Evolutionary conservation across 2,888 invertebrate genomes (phyloP).

Genomic region (Lagria hirta): DNA sequence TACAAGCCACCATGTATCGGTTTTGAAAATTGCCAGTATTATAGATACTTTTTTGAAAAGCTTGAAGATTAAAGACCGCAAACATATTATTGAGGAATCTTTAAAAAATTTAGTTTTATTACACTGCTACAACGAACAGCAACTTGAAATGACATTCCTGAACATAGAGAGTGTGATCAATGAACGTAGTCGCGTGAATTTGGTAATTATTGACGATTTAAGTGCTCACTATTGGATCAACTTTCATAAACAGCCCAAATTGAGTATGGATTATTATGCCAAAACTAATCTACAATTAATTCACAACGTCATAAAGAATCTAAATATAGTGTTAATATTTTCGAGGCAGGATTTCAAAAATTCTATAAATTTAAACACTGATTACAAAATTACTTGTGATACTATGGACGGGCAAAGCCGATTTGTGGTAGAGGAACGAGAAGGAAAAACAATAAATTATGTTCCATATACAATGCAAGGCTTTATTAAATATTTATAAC

Average conservation of each 20-base stretch:
- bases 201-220: slow-evolving; percentile 41
- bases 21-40: slow-evolving; percentile 40
- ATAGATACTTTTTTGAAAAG: slow-evolving; percentile 36
- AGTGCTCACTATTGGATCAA: slow-evolving; percentile 40
- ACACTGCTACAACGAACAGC: slow-evolving; percentile 38
- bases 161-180: slow-evolving; percentile 39
- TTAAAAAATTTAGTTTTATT: slow-evolving; percentile 38
- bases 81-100: slow-evolving; percentile 35
- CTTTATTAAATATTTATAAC: slow-evolving; percentile 15
- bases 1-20: slow-evolving; percentile 39
- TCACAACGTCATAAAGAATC: slow-evolving; percentile 32
- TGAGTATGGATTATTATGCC: slow-evolving; percentile 38
- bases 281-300: slow-evolving; percentile 33
- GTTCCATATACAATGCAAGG: slow-evolving; percentile 28
- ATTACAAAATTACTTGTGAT: slow-evolving; percentile 33
- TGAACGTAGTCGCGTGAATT: slow-evolving; percentile 33
- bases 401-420: slow-evolving; percentile 18
- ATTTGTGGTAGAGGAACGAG: slow-evolving; percentile 30
- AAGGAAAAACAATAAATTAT: slow-evolving; percentile 22
- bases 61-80: slow-evolving; percentile 28
- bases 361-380: slow-evolving; percentile 25
- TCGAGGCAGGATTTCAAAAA: slow-evolving; percentile 29
- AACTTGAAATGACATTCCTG: slow-evolving; percentile 38
- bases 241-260: slow-evolving; percentile 26
- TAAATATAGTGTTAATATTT: slow-evolving; percentile 39